A percentile compares a stretch with the other conserved stretches of the same genome.
These are phyloP conservation scores for Heliconius congener DNA, from an alignment of 1,140 invertebrate species.

Conservation along the genomic window DNA sequence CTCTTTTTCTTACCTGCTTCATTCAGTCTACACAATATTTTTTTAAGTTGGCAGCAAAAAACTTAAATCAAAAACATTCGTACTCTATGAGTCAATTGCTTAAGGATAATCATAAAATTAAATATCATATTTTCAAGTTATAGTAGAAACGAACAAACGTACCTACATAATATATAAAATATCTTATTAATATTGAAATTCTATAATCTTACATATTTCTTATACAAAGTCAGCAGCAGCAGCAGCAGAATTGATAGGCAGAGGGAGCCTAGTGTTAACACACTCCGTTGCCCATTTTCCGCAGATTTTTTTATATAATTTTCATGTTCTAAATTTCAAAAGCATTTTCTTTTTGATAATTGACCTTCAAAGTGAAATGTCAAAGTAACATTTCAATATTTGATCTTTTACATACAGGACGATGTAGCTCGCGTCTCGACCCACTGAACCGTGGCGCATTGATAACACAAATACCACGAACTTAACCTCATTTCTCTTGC, in stretches of 20 bases:
- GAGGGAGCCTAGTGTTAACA: too few relatives aligned
- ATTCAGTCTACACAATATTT: too few relatives aligned
- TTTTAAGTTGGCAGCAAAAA: too few relatives aligned
- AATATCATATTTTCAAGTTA: too few relatives aligned
- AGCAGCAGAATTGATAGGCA: too few relatives aligned
- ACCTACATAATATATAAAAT: too few relatives aligned
- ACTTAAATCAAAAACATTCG: too few relatives aligned
- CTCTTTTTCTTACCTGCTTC: too few relatives aligned
- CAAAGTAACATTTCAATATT: slow-evolving; percentile 22
- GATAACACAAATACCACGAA: slow-evolving; percentile 36
- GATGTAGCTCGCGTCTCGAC: slow-evolving; percentile 14
- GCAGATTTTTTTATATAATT: not conserved
- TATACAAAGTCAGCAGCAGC: not conserved
- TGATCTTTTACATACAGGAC: not conserved
- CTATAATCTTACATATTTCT: not conserved
- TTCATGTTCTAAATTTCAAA: not conserved
- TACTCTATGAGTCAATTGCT: too few relatives aligned
- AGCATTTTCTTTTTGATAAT: not conserved
- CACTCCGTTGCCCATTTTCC: too few relatives aligned
- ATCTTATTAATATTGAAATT: not conserved
- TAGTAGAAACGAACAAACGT: too few relatives aligned
- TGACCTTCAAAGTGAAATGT: slow-evolving; percentile 22
- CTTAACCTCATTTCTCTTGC: slow-evolving; percentile 31
- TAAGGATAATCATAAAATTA: too few relatives aligned
- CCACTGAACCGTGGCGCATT: slow-evolving; percentile 26